phyloP scores from a whole-genome alignment of 1,140 invertebrate genomes.

The Drosophila baimaii region DNA sequence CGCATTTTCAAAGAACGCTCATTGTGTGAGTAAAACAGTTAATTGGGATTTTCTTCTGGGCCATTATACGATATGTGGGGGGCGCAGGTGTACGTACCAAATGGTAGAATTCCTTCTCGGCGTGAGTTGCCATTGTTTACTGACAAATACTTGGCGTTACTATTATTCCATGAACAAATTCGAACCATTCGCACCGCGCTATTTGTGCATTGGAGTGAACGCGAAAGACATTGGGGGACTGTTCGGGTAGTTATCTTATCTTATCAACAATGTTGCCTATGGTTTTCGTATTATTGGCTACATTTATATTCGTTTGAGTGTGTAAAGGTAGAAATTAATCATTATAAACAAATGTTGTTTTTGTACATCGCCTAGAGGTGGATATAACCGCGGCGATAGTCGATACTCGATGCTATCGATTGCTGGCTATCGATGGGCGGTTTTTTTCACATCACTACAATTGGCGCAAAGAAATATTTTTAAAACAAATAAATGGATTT shows the following conservation, averaged over 20 bases:
- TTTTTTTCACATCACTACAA: neutral
- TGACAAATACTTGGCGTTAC: conserved; percentile 20
- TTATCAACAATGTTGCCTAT: conserved; percentile 49
- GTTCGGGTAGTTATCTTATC: conserved; percentile 37
- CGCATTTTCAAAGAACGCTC: conserved; percentile 5
- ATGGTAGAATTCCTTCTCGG: conserved; percentile 54
- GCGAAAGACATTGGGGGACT: conserved; percentile 35
- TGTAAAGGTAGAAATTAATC: conserved; percentile 34
- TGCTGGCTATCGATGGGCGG: neutral
- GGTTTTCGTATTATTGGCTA: conserved; percentile 40
- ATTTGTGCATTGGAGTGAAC: conserved; percentile 25
- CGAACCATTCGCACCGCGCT: conserved; percentile 35
- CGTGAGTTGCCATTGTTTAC: conserved; percentile 55
- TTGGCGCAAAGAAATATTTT: conserved; percentile 6
- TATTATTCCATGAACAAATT: conserved; percentile 35
- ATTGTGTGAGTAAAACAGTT: conserved; percentile 8
- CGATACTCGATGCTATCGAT: neutral
- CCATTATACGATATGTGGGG: neutral
- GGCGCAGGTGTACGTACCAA: conserved; percentile 40
- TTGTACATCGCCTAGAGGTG: conserved; percentile 19
- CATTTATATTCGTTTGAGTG: conserved; percentile 35
- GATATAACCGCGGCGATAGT: neutral
- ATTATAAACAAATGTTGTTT: conserved; percentile 43
- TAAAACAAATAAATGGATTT: neutral
- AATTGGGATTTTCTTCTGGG: neutral